Base-by-base conservation (phyloP, 2,113 vertebrate genomes). In the Pelvicachromis taeniatus region DNA sequence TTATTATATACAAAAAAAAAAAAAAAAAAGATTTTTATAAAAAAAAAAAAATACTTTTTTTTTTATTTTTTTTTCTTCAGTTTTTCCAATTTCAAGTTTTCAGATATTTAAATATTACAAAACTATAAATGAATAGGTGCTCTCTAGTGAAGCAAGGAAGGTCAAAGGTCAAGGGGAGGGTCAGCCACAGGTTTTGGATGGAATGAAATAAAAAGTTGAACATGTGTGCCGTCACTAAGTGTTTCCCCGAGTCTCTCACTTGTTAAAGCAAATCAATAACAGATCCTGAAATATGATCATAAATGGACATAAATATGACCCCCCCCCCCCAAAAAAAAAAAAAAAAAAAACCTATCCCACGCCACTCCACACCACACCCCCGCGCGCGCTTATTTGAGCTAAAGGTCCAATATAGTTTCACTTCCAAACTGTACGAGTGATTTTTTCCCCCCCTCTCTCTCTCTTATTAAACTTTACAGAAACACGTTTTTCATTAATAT, bases 281-380 rank as follows among this genome's bases (percentile, higher is more conserved):
- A 92, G 78, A 87, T 85, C 81, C 81, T 94, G 93, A 93, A 95
- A 95, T 93, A 91, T 87, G 92, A 94, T 92, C 90, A 91, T 86
- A 88, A 88, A 86, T 89, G 83, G 84, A 87, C 87, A 87, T 91
- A 92, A 63, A 94, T 92, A 92, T 90, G 89, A 80, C 54, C 55
- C 42, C 23, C 61, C 10, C 70, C 70, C 29, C 77, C 29, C 29
- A 3, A 29, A 29, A 29, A 29, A 29, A 29, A 29, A 29, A 29
- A 29, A 29, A 29, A 29, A 29, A 29, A 29, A 29, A 29, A 29
- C 26, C 61, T 3, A 52, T 19, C 16, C 31, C 31, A 52, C 73
- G 59, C 81, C 48, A 29, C 83, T 17, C 54, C n/a, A 13, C 61
- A 35, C 42, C 26, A 26, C 59, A 21, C 52, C 80, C 73, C 35